These are phyloP conservation scores for Kryphioiulus occultus DNA, from an alignment of 2,888 invertebrate genomes.

Conservation along the genomic window DNA sequence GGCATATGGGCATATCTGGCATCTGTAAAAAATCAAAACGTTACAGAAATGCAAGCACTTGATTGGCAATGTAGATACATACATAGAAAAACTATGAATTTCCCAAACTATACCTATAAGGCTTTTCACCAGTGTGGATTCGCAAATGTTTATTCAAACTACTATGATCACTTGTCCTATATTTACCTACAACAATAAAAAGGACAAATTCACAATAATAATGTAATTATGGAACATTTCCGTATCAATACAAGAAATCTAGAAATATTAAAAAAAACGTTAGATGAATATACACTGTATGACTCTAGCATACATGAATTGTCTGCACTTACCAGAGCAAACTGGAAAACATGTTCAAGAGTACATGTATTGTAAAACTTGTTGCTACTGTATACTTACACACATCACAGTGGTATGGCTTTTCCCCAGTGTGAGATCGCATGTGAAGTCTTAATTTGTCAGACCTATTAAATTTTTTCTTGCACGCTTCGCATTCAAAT, in stretches of 20 bases:
- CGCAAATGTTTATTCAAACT: constrained; percentile 65
- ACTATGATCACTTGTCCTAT: constrained; percentile 63
- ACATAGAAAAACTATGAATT: background rate
- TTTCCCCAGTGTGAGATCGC: constrained; percentile 38
- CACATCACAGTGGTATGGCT: constrained; percentile 48
- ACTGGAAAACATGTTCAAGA: no score
- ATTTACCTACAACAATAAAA: constrained; percentile 56
- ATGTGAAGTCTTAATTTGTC: constrained; percentile 50
- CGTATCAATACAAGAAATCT: background rate
- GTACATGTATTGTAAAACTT: no score
- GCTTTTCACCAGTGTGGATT: constrained; percentile 65
- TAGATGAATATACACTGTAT: no score
- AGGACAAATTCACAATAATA: no score
- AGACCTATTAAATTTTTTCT: constrained; percentile 47
- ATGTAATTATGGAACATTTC: no score
- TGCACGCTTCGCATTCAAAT: constrained; percentile 41
- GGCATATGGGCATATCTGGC: constrained; percentile 66
- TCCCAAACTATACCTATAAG: constrained; percentile 60
- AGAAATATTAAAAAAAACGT: background rate
- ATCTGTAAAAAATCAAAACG: constrained; percentile 58
- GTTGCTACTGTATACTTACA: no score
- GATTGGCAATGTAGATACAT: background rate
- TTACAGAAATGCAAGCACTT: background rate
- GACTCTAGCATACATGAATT: no score
- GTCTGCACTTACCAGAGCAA: no score